Conservation (phyloP, 2,888 invertebrate species). For the Andrena praecox region DNA sequence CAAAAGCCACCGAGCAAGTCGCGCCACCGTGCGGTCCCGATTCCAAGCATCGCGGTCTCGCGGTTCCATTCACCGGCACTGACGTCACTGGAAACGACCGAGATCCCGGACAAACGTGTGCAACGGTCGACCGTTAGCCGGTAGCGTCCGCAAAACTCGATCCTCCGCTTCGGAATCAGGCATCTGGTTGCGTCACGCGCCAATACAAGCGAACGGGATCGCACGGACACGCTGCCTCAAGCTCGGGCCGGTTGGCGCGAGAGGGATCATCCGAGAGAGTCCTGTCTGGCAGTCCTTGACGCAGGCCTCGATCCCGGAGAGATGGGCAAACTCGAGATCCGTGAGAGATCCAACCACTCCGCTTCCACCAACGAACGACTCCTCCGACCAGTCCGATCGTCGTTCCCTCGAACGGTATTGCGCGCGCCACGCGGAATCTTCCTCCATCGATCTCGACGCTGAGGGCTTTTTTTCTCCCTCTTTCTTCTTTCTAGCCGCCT, state of each 20-base stretch:
- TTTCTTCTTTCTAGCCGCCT: not conserved
- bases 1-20: conserved; percentile 34
- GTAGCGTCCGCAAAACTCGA: conserved; percentile 68
- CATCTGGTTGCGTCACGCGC: conserved; percentile 72
- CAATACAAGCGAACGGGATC: conserved; percentile 51
- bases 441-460: conserved; percentile 33
- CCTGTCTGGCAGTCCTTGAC: conserved; percentile 71
- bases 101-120: conserved; percentile 48
- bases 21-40: conserved; percentile 56
- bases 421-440: conserved; percentile 42
- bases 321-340: conserved; percentile 73
- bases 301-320: conserved; percentile 66
- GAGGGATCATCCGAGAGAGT: conserved; percentile 48
- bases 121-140: conserved; percentile 66
- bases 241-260: conserved; percentile 18
- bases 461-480: not conserved
- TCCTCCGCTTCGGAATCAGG: conserved; percentile 59
- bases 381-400: conserved; percentile 32
- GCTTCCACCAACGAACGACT: conserved; percentile 57
- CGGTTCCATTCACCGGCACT: conserved; percentile 60
- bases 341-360: conserved; percentile 63
- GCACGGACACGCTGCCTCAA: conserved; percentile 27
- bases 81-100: conserved; percentile 58
- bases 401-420: conserved; percentile 52
- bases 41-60: conserved; percentile 23